Conservation (phyloP, 2,888 invertebrate species). For the Noctua janthina region DNA sequence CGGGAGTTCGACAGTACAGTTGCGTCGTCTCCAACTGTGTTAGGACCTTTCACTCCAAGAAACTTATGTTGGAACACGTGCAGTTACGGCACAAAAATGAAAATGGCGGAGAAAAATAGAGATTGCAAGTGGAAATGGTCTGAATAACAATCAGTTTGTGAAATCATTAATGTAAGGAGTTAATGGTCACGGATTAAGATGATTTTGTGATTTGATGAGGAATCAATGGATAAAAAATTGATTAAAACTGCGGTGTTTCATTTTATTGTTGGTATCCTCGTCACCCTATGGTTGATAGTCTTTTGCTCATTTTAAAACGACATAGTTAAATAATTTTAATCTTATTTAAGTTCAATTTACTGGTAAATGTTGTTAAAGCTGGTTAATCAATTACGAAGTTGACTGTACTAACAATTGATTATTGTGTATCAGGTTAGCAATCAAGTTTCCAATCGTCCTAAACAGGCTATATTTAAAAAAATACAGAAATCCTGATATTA, state of each 20-base stretch:
- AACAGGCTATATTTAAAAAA: not conserved
- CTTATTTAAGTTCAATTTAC: not conserved
- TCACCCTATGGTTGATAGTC: too few species aligned
- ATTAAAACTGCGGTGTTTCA: not conserved
- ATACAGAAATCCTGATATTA: not conserved
- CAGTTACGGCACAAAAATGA: slow-evolving; percentile 47
- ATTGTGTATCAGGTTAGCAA: not conserved
- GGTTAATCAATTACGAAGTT: not conserved
- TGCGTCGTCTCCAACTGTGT: slow-evolving; percentile 64
- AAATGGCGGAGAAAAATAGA: not conserved
- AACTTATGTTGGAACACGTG: slow-evolving; percentile 68
- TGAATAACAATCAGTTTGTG: not conserved
- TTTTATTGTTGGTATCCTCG: not conserved
- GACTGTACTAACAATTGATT: not conserved
- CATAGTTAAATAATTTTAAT: not conserved
- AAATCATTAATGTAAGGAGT: not conserved
- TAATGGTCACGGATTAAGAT: not conserved
- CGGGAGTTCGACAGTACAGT: slow-evolving; percentile 64
- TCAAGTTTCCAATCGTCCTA: not conserved
- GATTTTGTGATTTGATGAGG: not conserved
- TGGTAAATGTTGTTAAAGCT: not conserved
- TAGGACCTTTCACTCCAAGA: slow-evolving; percentile 69
- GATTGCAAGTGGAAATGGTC: not conserved
- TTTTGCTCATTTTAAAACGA: too few species aligned
- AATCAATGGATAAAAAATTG: not conserved